Conservation (phyloP, 2,113 vertebrate species). For the Colistium nudipinnis region DNA sequence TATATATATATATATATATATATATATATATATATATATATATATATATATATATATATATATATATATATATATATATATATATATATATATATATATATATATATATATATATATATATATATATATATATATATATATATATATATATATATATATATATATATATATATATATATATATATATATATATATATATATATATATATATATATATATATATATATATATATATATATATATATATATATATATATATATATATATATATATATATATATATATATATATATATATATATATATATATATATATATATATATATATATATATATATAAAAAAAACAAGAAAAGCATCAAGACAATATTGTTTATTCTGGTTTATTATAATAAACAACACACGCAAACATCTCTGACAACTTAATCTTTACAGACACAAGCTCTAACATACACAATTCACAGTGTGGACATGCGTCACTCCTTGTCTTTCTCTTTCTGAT, state of each 20-base stretch:
- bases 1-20: too few relatives aligned
- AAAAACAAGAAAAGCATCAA: background rate
- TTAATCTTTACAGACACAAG: background rate
- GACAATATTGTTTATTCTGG: background rate
- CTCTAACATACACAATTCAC: background rate
- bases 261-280: too few relatives aligned
- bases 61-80: too few relatives aligned
- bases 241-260: too few relatives aligned
- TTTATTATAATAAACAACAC: constrained; percentile 47
- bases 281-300: background rate
- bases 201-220: too few relatives aligned
- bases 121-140: background rate
- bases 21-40: too few relatives aligned
- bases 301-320: background rate
- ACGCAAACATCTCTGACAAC: constrained; percentile 5
- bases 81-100: too few relatives aligned
- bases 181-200: background rate
- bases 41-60: too few relatives aligned
- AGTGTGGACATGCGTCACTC: constrained; percentile 22
- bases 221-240: too few relatives aligned
- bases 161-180: background rate
- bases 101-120: too few relatives aligned
- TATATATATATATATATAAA: background rate
- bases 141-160: background rate
- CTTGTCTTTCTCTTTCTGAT: constrained; percentile 98